phyloP scores from a whole-genome alignment of 2,797 vertebrate genomes.

The Catharus ustulatus region DNA sequence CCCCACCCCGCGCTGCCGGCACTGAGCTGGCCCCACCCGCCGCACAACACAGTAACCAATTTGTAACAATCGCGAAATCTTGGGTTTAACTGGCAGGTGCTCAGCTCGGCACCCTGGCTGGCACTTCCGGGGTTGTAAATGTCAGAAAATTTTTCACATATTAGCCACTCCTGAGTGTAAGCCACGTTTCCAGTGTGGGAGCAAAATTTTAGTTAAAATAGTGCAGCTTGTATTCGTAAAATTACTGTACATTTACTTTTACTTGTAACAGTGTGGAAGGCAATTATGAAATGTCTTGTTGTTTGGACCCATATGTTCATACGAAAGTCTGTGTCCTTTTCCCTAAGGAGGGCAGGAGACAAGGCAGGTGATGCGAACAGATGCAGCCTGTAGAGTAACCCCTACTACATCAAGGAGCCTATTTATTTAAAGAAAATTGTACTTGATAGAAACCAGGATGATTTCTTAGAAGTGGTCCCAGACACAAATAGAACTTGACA shows the following conservation, averaged over 20 bases:
- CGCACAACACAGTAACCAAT: no score
- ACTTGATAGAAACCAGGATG: not conserved
- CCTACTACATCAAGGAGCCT: not conserved
- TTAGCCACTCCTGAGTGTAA: no score
- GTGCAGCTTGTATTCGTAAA: no score
- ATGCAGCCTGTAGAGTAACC: not conserved
- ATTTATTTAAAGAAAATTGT: not conserved
- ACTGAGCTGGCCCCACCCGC: no score
- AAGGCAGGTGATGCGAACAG: accelerated
- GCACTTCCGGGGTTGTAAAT: no score
- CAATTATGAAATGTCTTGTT: not conserved
- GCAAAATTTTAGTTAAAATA: no score
- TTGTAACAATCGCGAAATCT: no score
- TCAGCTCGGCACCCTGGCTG: no score
- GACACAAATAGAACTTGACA: not conserved
- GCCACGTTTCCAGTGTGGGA: no score
- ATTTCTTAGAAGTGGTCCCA: not conserved
- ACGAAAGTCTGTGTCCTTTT: not conserved
- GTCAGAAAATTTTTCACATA: no score
- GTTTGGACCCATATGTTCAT: accelerated
- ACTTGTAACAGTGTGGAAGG: not conserved
- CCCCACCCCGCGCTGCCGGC: no score
- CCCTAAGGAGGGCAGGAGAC: not conserved
- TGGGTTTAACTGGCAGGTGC: no score
- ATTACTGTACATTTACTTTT: not conserved